Evolutionary conservation across 2,888 invertebrate genomes (phyloP).

Genomic region (Athalia rosae): DNA sequence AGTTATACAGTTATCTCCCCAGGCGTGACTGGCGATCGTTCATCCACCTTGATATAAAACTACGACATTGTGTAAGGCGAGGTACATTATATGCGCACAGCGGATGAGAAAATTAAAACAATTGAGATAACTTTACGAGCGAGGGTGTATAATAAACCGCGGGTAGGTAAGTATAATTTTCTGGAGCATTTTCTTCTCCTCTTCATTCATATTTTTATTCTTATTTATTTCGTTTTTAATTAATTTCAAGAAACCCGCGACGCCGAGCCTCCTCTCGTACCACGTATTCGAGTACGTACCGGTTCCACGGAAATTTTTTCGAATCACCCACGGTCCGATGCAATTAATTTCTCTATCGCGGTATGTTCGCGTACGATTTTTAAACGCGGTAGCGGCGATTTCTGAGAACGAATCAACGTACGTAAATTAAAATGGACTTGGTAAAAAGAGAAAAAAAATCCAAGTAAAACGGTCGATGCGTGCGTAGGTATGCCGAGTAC

Average conservation of each 20-base stretch:
- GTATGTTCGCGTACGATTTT: too few species aligned
- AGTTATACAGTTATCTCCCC: not conserved
- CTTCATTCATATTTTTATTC: not conserved
- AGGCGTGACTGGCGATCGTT: slow-evolving; percentile 28
- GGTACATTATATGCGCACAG: not conserved
- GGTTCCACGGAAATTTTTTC: too few species aligned
- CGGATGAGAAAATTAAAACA: slow-evolving; percentile 14
- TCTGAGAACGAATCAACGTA: too few species aligned
- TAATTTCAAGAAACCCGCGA: not conserved
- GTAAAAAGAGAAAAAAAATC: too few species aligned
- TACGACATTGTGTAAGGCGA: too few species aligned
- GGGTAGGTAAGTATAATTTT: not conserved
- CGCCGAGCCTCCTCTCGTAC: not conserved
- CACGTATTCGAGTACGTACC: too few species aligned
- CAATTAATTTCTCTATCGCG: too few species aligned
- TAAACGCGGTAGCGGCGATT: too few species aligned
- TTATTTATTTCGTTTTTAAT: not conserved
- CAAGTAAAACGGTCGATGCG: too few species aligned
- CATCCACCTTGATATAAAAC: not conserved
- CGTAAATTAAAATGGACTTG: too few species aligned
- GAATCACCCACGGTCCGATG: too few species aligned
- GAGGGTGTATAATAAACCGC: slow-evolving; percentile 1
- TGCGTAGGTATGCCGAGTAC: not conserved
- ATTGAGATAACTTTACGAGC: slow-evolving; percentile 7
- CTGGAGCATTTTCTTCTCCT: not conserved